Evolutionary conservation across 2,797 vertebrate species (phyloP).

Genomic region (Bucorvus abyssinicus): DNA sequence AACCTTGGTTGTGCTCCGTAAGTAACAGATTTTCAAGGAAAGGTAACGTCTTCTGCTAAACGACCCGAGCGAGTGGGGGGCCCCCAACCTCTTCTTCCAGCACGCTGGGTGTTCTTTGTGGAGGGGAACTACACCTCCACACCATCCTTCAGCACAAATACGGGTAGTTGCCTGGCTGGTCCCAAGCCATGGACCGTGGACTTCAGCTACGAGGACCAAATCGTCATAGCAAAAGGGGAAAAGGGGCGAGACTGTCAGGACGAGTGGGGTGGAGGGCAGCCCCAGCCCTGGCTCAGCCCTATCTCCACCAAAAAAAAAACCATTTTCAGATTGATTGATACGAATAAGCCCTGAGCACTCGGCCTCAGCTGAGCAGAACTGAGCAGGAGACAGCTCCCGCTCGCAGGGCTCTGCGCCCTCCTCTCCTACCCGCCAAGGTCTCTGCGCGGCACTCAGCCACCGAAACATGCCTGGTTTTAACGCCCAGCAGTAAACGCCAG

Average conservation of each 20-base stretch:
- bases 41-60: neutral
- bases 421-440: neutral
- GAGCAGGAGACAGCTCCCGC: neutral
- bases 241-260: neutral
- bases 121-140: neutral
- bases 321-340: neutral
- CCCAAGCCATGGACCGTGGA: neutral
- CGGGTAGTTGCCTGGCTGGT: rapidly evolving
- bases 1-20: neutral
- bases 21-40: neutral
- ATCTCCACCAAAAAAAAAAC: neutral
- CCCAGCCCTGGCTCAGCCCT: neutral
- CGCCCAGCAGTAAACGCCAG: neutral
- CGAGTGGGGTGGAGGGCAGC: neutral
- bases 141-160: neutral
- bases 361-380: neutral
- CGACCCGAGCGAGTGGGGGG: rapidly evolving
- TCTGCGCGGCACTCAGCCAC: neutral
- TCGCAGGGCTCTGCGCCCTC: neutral
- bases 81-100: neutral
- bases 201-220: neutral
- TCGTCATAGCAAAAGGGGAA: rapidly evolving
- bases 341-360: neutral
- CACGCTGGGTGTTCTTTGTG: neutral
- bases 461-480: neutral